Conservation (phyloP, 2,888 invertebrate genomes). For the Phytoseiulus persimilis region DNA sequence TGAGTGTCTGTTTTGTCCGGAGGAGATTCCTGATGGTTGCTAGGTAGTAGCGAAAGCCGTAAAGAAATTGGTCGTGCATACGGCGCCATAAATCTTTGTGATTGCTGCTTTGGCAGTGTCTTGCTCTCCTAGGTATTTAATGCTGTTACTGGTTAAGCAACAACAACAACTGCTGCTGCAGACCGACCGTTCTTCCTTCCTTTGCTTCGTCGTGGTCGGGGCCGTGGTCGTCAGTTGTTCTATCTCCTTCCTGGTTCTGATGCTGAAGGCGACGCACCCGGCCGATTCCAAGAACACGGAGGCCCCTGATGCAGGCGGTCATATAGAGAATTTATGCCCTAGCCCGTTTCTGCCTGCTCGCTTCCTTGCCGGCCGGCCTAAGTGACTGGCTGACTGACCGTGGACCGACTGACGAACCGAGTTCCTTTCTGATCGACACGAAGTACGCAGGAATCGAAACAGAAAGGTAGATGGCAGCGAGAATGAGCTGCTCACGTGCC, state of each 20-base stretch:
- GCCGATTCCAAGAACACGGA: neutral
- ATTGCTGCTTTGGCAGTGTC: neutral
- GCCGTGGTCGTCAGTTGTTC: neutral
- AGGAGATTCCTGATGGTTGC: neutral
- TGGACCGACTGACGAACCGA: neutral
- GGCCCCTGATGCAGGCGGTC: neutral
- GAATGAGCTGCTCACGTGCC: neutral
- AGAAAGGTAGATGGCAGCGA: neutral
- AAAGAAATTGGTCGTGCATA: conserved; percentile 5
- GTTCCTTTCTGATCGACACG: neutral
- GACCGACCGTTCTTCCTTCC: neutral
- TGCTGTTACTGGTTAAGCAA: conserved; percentile 5
- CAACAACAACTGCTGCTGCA: neutral
- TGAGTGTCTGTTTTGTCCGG: neutral
- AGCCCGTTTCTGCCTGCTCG: neutral
- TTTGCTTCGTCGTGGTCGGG: neutral
- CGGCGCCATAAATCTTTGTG: conserved; percentile 5
- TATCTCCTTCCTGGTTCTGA: neutral
- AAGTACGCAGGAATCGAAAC: neutral
- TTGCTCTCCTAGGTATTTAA: neutral
- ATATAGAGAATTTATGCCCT: conserved; percentile 5
- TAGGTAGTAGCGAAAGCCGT: neutral
- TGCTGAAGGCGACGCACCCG: neutral
- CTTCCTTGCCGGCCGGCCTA: neutral
- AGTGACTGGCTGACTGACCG: neutral